phyloP scores from a whole-genome alignment of 2,113 vertebrate species.

The Parus major region DNA sequence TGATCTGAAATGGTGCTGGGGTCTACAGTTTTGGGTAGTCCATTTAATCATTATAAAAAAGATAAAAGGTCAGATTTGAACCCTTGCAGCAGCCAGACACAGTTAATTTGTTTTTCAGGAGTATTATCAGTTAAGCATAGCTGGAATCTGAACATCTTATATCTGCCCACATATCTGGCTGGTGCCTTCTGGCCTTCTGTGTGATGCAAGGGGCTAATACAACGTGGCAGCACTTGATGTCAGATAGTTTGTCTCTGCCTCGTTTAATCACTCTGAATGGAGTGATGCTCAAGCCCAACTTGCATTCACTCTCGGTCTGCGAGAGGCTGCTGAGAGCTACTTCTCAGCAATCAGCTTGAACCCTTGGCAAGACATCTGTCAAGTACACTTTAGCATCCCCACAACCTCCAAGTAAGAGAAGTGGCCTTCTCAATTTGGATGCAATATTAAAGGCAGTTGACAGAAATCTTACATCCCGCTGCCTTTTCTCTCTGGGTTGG shows the following conservation, averaged over 20 bases:
- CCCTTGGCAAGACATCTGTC: conserved; percentile 56
- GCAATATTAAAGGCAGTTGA: conserved; percentile 23
- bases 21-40: background rate
- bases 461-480: conserved; percentile 11
- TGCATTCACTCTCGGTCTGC: background rate
- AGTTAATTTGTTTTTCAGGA: background rate
- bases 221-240: conserved; percentile 34
- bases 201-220: conserved; percentile 34
- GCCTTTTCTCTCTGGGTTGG: background rate
- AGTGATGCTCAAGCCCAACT: conserved; percentile 34
- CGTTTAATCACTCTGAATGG: conserved; percentile 52
- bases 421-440: conserved; percentile 16
- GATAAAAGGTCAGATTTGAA: background rate
- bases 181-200: conserved; percentile 12
- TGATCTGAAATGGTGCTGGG: background rate
- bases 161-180: conserved; percentile 5
- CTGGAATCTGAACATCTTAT: background rate
- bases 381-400: conserved; percentile 3
- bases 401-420: conserved; percentile 13
- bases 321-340: conserved; percentile 30
- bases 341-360: conserved; percentile 32
- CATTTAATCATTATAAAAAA: background rate
- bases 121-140: background rate
- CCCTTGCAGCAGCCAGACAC: background rate
- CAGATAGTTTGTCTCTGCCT: conserved; percentile 60